These are phyloP conservation scores for Melanogrammus aeglefinus DNA, from an alignment of 2,797 vertebrate species.

Conservation along the genomic window DNA sequence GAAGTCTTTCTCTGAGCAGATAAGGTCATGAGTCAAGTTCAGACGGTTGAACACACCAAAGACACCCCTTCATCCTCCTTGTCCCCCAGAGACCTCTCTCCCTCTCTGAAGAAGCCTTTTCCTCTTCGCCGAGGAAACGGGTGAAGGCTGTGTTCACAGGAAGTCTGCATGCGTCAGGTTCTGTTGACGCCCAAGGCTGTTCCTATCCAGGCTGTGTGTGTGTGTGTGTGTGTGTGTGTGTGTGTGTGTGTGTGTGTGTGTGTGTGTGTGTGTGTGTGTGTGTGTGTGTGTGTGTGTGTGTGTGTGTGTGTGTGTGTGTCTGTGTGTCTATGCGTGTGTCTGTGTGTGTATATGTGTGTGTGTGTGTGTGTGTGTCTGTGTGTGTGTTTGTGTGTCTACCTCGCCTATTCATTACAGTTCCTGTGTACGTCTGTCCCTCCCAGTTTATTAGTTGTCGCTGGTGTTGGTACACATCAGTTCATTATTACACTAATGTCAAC, in stretches of 20 bases:
- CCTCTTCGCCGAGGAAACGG: conserved; percentile 11
- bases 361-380: too few species aligned
- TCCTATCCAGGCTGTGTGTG: background rate
- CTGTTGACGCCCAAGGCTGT: background rate
- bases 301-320: too few species aligned
- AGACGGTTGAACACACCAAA: conserved; percentile 29
- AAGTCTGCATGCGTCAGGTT: background rate
- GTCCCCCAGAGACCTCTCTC: background rate
- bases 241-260: background rate
- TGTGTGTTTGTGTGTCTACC: background rate
- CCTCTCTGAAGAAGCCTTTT: conserved; percentile 15
- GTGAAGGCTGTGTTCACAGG: conserved; percentile 11
- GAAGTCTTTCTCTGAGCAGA: conserved; percentile 39
- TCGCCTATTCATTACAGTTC: background rate
- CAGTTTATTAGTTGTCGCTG: background rate
- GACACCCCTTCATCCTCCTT: conserved; percentile 12
- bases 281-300: too few species aligned
- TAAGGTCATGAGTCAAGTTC: conserved; percentile 20
- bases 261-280: too few species aligned
- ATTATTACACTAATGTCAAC: background rate
- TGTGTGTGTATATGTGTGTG: too few species aligned
- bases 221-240: background rate
- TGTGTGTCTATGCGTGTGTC: too few species aligned
- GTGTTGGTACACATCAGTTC: background rate
- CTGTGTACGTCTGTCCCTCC: background rate